Conservation (phyloP, 37 sponge, comb jelly and placozoan genomes). For the Cliona cf. orientalis region DNA sequence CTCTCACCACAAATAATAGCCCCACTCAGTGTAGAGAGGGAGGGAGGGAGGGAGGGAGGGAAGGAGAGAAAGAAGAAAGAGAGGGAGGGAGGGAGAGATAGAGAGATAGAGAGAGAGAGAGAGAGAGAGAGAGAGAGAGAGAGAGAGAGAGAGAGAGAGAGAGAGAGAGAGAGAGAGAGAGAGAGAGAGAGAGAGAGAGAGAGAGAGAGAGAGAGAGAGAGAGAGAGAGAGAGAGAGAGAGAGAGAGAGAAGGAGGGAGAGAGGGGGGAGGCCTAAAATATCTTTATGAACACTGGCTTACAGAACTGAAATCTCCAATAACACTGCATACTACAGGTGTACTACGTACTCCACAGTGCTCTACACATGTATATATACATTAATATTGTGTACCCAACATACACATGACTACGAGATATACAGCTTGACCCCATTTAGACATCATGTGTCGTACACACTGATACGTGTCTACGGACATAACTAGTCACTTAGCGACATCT, state of each 20-base stretch:
- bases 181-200: background rate
- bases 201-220: background rate
- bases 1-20: background rate
- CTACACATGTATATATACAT: too few species aligned
- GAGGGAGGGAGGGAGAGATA: background rate
- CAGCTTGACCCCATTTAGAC: too few species aligned
- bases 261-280: background rate
- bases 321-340: too few species aligned
- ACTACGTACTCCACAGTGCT: too few species aligned
- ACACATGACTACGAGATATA: too few species aligned
- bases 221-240: background rate
- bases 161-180: background rate
- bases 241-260: background rate
- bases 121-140: background rate
- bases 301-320: too few species aligned
- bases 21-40: background rate
- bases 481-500: too few species aligned
- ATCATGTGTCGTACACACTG: too few species aligned
- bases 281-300: too few species aligned
- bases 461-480: too few species aligned
- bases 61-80: background rate
- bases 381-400: too few species aligned
- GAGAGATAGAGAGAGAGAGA: background rate
- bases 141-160: background rate
- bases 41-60: background rate